Evolutionary conservation across 2,113 vertebrate genomes (phyloP), one percentile per base, ranked within the genome.

Genomic region (Oreochromis niloticus): DNA sequence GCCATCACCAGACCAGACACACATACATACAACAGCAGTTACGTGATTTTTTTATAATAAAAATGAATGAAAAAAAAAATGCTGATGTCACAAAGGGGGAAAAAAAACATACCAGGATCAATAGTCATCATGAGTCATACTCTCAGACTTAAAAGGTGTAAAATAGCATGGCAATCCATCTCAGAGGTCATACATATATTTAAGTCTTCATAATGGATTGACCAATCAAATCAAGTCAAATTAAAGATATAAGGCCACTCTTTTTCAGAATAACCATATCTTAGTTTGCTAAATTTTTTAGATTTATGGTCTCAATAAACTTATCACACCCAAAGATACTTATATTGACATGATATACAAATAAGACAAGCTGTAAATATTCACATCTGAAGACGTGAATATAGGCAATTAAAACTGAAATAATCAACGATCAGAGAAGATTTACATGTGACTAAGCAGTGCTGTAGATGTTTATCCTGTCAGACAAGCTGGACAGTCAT

Each of bases 261-360:
- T 75, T 30, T 46, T 48, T 27, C 41, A 71, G 36, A 46, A 27
- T 17, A 24, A 46, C 22, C 14, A 6, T 16, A 73, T 43, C 22
- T 73, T 73, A 0, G 39, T 73, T 73, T 19, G 32, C 24, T 50
- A 6, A 0, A 0, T 30, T 11, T 48, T 48, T 16, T 27, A 39
- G 10, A 41, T 71, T 43, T 43, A 16, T 46, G 22, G 22, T 27
- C 39, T 73, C 22, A 24, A 75, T 17, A 73, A 27, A 48, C 13
- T 48, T 30, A 7, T 17, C 24, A 30, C 6, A 48, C 14, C 9
- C 68, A 48, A 30, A 75, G 46, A 75, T 17, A 50, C 24, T 50
- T 19, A 50, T 50, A n/a, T 50, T 78, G 27, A 19, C 27, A 50
- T n/a, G 43, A 78, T 32, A 50, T 32, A 50, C 46, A 27, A 73